These are phyloP conservation scores for Gallinago solitaria DNA, from an alignment of 2,797 vertebrate genomes.

Conservation along the genomic window DNA sequence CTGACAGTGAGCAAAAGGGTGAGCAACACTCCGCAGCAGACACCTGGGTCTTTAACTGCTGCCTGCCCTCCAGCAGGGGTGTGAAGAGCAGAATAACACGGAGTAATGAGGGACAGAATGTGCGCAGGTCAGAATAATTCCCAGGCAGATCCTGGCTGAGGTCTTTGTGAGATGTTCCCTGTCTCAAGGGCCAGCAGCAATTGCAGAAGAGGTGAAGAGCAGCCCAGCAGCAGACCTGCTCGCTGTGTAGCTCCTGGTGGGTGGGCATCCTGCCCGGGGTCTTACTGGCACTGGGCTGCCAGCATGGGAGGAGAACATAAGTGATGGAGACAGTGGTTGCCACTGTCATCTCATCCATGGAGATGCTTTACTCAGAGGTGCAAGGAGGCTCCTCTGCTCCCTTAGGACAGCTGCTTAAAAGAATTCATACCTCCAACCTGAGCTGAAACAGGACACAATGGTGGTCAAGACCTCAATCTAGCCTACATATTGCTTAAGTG, in stretches of 20 bases:
- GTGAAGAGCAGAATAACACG: not conserved
- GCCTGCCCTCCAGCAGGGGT: not conserved
- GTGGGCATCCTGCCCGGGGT: not conserved
- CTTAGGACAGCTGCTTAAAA: not conserved
- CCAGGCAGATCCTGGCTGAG: not conserved
- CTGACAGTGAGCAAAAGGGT: not conserved
- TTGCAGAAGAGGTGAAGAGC: not conserved
- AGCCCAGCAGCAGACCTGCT: not conserved
- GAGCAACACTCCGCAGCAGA: not conserved
- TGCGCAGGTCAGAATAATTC: not conserved
- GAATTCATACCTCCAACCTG: not conserved
- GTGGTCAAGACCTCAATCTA: not conserved
- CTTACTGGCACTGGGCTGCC: not conserved
- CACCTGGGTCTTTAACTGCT: not conserved
- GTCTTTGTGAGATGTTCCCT: not conserved
- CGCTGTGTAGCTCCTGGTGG: not conserved
- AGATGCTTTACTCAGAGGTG: not conserved
- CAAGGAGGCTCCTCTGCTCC: not conserved
- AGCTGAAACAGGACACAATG: not conserved
- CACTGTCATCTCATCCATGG: not conserved
- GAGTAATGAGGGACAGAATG: not conserved
- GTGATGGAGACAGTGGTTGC: not conserved
- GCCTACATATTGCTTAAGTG: not conserved
- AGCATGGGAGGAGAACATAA: accelerated
- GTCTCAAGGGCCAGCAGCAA: not conserved